A percentile compares a stretch with the other conserved stretches of the same genome.
These are phyloP conservation scores for Parazoanthus swiftii DNA, from an alignment of 92 coral and sea anemone genomes.

Conservation along the genomic window DNA sequence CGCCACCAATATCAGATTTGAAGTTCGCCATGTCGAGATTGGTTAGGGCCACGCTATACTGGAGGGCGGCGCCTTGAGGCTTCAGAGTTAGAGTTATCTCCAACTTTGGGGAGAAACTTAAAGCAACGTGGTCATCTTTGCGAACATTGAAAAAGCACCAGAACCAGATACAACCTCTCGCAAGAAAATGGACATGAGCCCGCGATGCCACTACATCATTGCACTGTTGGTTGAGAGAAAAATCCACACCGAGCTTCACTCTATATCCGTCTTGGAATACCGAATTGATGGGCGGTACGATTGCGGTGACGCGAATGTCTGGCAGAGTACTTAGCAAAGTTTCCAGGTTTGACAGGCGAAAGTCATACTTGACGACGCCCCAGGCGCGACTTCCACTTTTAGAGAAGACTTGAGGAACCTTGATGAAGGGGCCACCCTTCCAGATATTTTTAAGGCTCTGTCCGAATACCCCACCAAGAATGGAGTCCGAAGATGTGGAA, in stretches of 20 bases:
- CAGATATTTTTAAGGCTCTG: constrained; percentile 27
- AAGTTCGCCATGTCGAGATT: constrained; percentile 38
- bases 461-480: constrained; percentile 33
- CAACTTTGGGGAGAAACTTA: constrained; percentile 12
- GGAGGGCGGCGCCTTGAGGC: constrained; percentile 36
- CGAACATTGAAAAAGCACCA: constrained; percentile 42
- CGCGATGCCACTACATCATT: constrained; percentile 41
- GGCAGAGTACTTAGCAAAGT: constrained; percentile 29
- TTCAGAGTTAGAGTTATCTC: constrained; percentile 41
- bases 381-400: not conserved
- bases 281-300: constrained; percentile 33
- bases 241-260: constrained; percentile 41
- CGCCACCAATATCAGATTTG: constrained; percentile 35
- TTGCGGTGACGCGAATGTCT: constrained; percentile 40
- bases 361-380: constrained; percentile 30
- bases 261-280: constrained; percentile 41
- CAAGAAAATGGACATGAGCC: constrained; percentile 24
- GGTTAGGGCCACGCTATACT: constrained; percentile 41
- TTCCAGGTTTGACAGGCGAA: constrained; percentile 39
- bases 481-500: constrained; percentile 10
- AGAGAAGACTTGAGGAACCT: constrained; percentile 32
- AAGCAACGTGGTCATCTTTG: constrained; percentile 31
- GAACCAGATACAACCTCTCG: constrained; percentile 39
- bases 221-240: constrained; percentile 49
- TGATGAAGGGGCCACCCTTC: constrained; percentile 45